These are phyloP conservation scores for Diabrotica virgifera DNA, from an alignment of 1,140 invertebrate genomes.

Conservation along the genomic window DNA sequence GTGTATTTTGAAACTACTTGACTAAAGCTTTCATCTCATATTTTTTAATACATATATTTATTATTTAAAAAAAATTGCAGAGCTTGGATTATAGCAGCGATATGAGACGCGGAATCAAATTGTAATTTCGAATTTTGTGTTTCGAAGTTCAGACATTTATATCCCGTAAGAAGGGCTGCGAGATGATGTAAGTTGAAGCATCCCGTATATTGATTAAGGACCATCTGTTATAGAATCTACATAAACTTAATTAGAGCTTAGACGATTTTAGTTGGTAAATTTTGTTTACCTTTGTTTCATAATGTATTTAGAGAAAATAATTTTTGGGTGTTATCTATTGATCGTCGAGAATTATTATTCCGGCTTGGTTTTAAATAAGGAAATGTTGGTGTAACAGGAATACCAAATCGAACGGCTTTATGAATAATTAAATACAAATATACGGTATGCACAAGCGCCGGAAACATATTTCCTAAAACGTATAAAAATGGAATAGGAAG, in stretches of 20 bases:
- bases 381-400: neutral
- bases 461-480: conserved; percentile 1
- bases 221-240: neutral
- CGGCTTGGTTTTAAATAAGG: neutral
- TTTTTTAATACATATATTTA: too few relatives aligned
- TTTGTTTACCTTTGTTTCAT: neutral
- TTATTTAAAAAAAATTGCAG: too few relatives aligned
- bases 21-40: too few relatives aligned
- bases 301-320: conserved; percentile 1
- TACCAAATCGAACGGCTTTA: neutral
- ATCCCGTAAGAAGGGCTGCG: too few relatives aligned
- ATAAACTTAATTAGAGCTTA: neutral
- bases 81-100: too few relatives aligned
- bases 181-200: too few relatives aligned
- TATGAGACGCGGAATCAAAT: too few relatives aligned
- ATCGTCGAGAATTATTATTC: neutral
- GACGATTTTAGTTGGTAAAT: neutral
- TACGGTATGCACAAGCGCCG: neutral
- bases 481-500: conserved; percentile 1
- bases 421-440: conserved; percentile 3
- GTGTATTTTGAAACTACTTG: too few relatives aligned
- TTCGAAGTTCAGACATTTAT: too few relatives aligned
- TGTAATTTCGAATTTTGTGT: too few relatives aligned
- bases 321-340: neutral
- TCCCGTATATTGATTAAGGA: neutral